These are phyloP conservation scores for Fringilla coelebs DNA, from an alignment of 2,797 vertebrate species.

Conservation along the genomic window DNA sequence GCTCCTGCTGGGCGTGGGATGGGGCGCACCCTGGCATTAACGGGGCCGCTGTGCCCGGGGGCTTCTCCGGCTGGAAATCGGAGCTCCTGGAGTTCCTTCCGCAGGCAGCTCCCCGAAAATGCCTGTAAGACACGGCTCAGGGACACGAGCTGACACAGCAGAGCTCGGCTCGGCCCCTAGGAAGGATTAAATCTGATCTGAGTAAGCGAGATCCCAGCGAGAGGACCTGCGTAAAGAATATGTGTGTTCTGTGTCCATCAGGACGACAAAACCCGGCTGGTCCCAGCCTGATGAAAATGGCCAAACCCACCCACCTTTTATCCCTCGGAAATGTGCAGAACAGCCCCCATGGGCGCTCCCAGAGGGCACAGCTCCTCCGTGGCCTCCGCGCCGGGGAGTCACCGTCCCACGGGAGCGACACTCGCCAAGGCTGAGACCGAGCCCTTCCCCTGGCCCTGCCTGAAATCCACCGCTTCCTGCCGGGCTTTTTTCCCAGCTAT, in stretches of 20 bases:
- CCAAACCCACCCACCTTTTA: neutral
- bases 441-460: conserved; percentile 21
- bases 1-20: neutral
- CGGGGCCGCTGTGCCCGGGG: neutral
- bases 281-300: neutral
- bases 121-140: neutral
- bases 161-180: neutral
- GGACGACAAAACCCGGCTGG: neutral
- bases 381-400: neutral
- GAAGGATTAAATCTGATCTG: neutral
- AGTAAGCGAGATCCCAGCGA: neutral
- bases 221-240: neutral
- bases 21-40: neutral
- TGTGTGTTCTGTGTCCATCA: neutral
- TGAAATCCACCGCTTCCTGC: neutral
- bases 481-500: neutral
- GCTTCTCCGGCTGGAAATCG: neutral
- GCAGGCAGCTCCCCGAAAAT: neutral
- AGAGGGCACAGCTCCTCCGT: neutral
- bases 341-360: neutral
- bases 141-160: neutral
- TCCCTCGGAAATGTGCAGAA: neutral
- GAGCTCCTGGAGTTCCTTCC: neutral
- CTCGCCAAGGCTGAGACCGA: neutral
- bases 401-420: neutral